phyloP scores from a whole-genome alignment of 2,888 invertebrate genomes.

The Hypolimnas misippus region DNA sequence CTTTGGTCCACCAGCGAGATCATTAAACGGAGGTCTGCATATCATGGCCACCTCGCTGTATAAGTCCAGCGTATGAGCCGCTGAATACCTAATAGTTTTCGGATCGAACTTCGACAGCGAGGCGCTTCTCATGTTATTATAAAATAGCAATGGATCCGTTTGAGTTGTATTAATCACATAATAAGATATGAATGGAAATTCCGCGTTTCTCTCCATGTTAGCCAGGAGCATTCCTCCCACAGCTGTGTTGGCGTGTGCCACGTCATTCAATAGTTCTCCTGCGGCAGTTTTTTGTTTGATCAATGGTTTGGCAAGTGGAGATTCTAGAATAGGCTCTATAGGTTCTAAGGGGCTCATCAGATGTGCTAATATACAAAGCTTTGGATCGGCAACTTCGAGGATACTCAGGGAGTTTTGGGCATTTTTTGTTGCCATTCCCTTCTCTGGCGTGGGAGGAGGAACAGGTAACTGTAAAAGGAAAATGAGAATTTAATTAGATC shows the following conservation, averaged over 20 bases:
- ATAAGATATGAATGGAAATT: slow-evolving; percentile 96
- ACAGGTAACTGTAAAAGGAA: slow-evolving; percentile 85
- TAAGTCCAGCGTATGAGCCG: slow-evolving; percentile 93
- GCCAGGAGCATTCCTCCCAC: slow-evolving; percentile 93
- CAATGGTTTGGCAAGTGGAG: slow-evolving; percentile 91
- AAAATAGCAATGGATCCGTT: slow-evolving; percentile 93
- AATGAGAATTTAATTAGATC: slow-evolving; percentile 17
- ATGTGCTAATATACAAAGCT: slow-evolving; percentile 93
- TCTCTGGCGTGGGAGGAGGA: slow-evolving; percentile 86
- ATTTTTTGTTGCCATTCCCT: slow-evolving; percentile 84
- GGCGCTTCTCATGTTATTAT: slow-evolving; percentile 92
- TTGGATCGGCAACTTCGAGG: slow-evolving; percentile 94
- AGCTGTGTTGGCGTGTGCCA: slow-evolving; percentile 89
- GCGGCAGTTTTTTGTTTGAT: slow-evolving; percentile 91
- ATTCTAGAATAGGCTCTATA: slow-evolving; percentile 93
- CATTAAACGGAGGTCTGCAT: slow-evolving; percentile 93
- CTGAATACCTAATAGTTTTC: slow-evolving; percentile 89
- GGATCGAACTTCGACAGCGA: slow-evolving; percentile 95
- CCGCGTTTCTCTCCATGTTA: slow-evolving; percentile 95
- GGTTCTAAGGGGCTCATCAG: slow-evolving; percentile 95
- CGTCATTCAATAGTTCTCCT: slow-evolving; percentile 89
- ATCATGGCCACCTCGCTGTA: slow-evolving; percentile 96
- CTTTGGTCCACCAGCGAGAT: slow-evolving; percentile 89
- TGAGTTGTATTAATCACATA: slow-evolving; percentile 95
- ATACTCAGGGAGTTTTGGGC: slow-evolving; percentile 88